Percentiles rank a stretch among this genome's conserved stretches.
phyloP scores from a whole-genome alignment of 2,888 invertebrate species.

The Polia nebulosa region DNA sequence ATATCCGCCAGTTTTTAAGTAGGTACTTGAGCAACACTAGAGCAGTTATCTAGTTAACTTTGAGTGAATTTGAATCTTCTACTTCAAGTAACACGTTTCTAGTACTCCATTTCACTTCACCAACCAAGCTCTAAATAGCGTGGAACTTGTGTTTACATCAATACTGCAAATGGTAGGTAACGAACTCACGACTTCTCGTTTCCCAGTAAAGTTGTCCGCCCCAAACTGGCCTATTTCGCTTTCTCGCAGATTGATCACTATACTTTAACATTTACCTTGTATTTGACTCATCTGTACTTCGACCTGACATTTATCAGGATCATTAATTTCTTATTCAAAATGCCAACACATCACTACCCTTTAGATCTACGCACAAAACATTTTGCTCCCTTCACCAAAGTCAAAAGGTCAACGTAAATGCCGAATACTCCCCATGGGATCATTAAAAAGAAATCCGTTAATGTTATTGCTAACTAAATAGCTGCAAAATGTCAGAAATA shows the following conservation, averaged over 20 bases:
- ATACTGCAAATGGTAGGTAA: conserved; percentile 16
- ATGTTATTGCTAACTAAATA: conserved; percentile 68
- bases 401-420: conserved; percentile 61
- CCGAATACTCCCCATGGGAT: conserved; percentile 49
- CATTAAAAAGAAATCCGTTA: conserved; percentile 62
- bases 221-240: neutral
- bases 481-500: conserved; percentile 79
- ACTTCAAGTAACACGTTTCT: too few species aligned
- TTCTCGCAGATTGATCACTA: conserved; percentile 1
- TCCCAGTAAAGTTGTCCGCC: conserved; percentile 1
- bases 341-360: conserved; percentile 23
- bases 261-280: neutral
- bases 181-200: conserved; percentile 29
- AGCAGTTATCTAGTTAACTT: neutral
- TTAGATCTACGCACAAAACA: conserved; percentile 13
- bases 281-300: neutral
- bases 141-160: conserved; percentile 18
- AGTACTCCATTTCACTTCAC: neutral
- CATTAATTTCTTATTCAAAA: conserved; percentile 40
- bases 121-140: conserved; percentile 13
- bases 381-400: conserved; percentile 4
- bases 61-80: neutral
- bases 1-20: too few species aligned
- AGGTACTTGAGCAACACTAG: too few species aligned
- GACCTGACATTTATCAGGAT: conserved; percentile 40